phyloP scores from a whole-genome alignment of 2,113 vertebrate genomes.

The Etheostoma spectabile region DNA sequence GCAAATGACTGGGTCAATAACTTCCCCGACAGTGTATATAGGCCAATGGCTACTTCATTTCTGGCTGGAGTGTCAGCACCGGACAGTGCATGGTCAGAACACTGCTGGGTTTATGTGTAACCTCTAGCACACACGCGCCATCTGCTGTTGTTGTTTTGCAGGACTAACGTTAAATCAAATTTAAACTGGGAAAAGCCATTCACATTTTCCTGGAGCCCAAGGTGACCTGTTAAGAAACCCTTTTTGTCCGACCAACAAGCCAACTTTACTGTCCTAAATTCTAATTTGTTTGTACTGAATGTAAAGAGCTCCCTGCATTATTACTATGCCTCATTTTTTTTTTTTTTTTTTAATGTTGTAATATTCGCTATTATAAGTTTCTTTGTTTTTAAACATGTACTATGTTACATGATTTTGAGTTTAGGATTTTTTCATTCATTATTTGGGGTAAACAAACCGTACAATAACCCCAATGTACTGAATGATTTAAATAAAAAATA shows the following conservation, averaged over 20 bases:
- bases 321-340: too few species aligned
- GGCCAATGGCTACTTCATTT: not conserved
- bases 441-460: not conserved
- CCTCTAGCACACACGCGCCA: not conserved
- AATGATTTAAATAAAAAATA: not conserved
- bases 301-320: not conserved
- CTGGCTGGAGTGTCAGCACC: not conserved
- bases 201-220: not conserved
- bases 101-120: too few species aligned
- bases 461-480: not conserved
- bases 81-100: not conserved
- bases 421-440: not conserved
- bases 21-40: not conserved
- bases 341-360: not conserved
- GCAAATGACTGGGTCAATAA: not conserved
- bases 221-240: not conserved
- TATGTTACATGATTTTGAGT: too few species aligned
- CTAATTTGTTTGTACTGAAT: not conserved
- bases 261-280: not conserved
- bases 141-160: not conserved
- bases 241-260: not conserved
- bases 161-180: not conserved
- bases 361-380: not conserved
- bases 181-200: too few species aligned
- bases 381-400: not conserved